Base-by-base conservation (phyloP, 2,888 invertebrate species). In the Trilocha varians region DNA sequence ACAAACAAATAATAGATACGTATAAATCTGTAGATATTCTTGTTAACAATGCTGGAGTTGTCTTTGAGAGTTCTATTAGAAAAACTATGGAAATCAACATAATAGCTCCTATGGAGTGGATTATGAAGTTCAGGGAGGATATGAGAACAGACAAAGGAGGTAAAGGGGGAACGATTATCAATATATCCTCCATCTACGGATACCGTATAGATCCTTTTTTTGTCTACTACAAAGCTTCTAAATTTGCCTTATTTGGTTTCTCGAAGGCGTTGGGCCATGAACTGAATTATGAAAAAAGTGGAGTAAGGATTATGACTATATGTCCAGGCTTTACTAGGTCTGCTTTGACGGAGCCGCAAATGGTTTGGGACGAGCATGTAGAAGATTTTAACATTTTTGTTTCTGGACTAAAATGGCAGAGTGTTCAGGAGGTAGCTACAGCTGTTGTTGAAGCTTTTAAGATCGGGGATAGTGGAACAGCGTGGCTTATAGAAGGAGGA, bases 141-240 rank as follows among this genome's bases (percentile, higher is more conserved):
- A 83, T 89, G 85, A 70, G 85, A 13, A 74, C 65, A 36, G 72
- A 85, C 48, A 76, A 73, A 15, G 75, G 79, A 1, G 42, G 47
- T 0, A 15, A n/a, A 3, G 42, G 42, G 13, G 90, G 90, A 6
- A 76, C 82, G 2, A 78, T 91, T 36, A 74, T 91, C 13, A 89
- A 90, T 59, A 75, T 89, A 32, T 80, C 51, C 5, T 55, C 55
- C 6, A 55, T 53, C 18, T 50, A 45, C 17, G 55, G 53, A n/a
- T 55, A 45, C 14, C 40, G 44, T 17, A 3, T 40, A 1, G 11
- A n/a, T 3, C 49, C 45, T 11, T 52, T 34, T 16, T 0, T 13
- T 3, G 38, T 44, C 1, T 34, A 43, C 11, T 57, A 57, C 33
- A 47, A 48, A 43, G 87, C 87, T 1, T 86, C 88, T 1, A 88